Base-by-base conservation (phyloP, 1,140 invertebrate species). In the Drosophila hydei region DNA sequence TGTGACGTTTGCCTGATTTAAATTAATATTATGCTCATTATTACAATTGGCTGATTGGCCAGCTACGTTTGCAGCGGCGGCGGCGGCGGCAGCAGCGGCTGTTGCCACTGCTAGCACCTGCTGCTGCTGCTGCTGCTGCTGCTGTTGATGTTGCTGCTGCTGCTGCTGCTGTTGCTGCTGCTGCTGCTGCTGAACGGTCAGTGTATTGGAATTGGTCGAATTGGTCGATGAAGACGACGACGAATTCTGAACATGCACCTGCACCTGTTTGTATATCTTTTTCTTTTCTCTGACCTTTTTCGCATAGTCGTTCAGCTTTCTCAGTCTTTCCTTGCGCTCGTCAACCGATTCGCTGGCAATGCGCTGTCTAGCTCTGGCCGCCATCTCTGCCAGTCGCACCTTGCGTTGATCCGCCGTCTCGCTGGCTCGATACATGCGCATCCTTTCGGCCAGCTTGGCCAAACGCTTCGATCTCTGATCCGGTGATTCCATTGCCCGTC, bases 291-390 rank as follows among this genome's bases (percentile, higher is more conserved):
- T 83, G 72, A 91, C 91, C 89, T 91, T 91, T 87, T 91, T 91
- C 56, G 91, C 91, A 73, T 91, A 91, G 45, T 91, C 91, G 64
- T 91, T 91, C 58, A 91, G 81, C 76, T 91, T 91, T 81, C 80
- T 89, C 76, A 91, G 90, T 84, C 91, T 90, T 50, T 81, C 58
- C 63, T 92, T 92, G 5, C 93, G 92, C 77, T 93, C 92, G 27
- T 93, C 93, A 8, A 91, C 90, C 14, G 92, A 91, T 74, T 94
- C 93, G 68, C 92, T 93, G 23, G 93, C 93, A 7, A 94, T 91
- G 43, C 93, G 89, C 21, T 92, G 91, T 0, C 93, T 90, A 21
- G 91, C 91, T 14, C 91, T 56, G 12, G 92, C 92, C n/a, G 93
- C 93, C 93, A 93, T 93, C 43, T 93, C 91, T 5, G 93, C 91